These are phyloP conservation scores for Philereme transversata DNA, from an alignment of 2,888 invertebrate species.

Conservation along the genomic window DNA sequence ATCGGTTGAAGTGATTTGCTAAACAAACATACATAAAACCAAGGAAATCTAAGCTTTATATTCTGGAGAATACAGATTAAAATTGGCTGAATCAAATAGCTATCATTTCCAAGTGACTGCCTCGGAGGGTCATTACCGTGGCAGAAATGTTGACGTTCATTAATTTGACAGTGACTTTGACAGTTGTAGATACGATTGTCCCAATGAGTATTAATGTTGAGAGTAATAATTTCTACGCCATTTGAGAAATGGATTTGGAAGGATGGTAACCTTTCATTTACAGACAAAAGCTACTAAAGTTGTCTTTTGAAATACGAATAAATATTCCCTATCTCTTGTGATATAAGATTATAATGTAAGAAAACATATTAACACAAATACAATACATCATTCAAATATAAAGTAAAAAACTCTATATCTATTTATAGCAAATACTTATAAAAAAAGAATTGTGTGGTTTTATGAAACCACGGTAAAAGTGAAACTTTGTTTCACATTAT, in stretches of 20 bases:
- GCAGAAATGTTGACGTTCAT: constrained; percentile 59
- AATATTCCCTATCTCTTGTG: too few species aligned
- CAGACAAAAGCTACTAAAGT: not conserved
- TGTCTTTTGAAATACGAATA: too few species aligned
- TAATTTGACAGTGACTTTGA: constrained; percentile 71
- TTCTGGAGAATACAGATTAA: constrained; percentile 14
- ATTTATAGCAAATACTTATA: too few species aligned
- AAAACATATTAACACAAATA: too few species aligned
- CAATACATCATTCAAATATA: too few species aligned
- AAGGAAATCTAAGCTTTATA: constrained; percentile 16
- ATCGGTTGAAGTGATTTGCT: constrained; percentile 56
- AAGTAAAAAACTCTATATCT: too few species aligned
- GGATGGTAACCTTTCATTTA: not conserved
- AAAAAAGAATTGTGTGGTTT: too few species aligned
- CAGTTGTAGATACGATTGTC: constrained; percentile 67
- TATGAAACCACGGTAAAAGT: too few species aligned
- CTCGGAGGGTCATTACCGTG: constrained; percentile 65
- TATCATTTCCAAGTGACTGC: constrained; percentile 72
- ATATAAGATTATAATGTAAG: too few species aligned
- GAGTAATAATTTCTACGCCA: constrained; percentile 69
- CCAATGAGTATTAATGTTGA: constrained; percentile 54
- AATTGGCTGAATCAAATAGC: constrained; percentile 45
- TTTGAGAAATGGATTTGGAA: constrained; percentile 46
- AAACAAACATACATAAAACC: constrained; percentile 33
- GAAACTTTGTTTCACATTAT: too few species aligned